Percentiles rank a stretch among this genome's conserved stretches.
Evolutionary conservation across 1,140 invertebrate species (phyloP).

Genomic region (Idris sp.): DNA sequence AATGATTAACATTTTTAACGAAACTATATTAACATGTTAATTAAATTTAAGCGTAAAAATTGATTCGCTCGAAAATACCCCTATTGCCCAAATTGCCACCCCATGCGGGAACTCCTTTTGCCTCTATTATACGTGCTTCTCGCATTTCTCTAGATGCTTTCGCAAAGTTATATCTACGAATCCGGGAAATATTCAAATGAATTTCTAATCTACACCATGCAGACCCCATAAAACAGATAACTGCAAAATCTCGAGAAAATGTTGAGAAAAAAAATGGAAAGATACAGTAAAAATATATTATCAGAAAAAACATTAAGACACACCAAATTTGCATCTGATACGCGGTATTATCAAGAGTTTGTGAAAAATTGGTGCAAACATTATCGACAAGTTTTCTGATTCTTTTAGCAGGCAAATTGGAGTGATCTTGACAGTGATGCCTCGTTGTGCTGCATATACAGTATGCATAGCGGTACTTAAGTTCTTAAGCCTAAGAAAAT

Average conservation of each 20-base stretch:
- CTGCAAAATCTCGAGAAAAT: constrained; percentile 23
- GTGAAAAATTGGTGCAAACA: no score
- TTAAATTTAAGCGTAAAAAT: no score
- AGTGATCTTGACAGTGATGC: constrained; percentile 46
- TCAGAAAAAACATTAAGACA: no score
- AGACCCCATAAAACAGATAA: constrained; percentile 56
- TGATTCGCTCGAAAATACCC: constrained; percentile 20
- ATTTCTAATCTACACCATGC: constrained; percentile 69
- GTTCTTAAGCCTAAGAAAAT: constrained; percentile 73
- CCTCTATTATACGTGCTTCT: constrained; percentile 47
- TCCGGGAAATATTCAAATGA: constrained; percentile 73
- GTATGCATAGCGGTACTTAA: constrained; percentile 67
- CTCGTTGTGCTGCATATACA: constrained; percentile 50
- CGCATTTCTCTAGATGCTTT: constrained; percentile 59
- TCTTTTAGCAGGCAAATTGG: constrained; percentile 18
- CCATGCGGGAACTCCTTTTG: constrained; percentile 35
- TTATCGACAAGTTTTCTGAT: constrained; percentile 3
- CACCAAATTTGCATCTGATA: no score
- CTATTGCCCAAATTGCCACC: constrained; percentile 26
- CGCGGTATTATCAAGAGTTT: no score
- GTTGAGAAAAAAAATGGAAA: constrained; percentile 2
- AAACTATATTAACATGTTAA: no score
- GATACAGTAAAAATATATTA: no score
- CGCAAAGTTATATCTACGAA: constrained; percentile 64
- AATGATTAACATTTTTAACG: no score